Base-by-base conservation (phyloP, 2,888 invertebrate species). In the Thumatha senex region DNA sequence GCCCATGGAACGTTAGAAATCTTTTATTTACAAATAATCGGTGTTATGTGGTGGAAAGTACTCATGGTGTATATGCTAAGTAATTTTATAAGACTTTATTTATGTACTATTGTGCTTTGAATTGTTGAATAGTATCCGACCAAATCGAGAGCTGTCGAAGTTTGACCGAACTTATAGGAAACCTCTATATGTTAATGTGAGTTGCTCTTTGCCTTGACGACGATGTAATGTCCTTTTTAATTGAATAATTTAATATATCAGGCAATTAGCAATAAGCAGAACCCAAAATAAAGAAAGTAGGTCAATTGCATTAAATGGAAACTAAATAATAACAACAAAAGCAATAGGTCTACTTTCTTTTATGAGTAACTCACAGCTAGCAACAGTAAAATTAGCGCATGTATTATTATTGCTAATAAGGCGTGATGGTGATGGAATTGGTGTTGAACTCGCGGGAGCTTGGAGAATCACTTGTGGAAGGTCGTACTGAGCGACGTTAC, bases 401-500 rank as follows among this genome's bases (percentile, higher is more conserved):
- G 90, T 86, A 76, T 82, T 81, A 76, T 82, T 81, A 73, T 79
- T 86, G 79, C 86, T 86, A 88, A 87, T 86, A 85, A 81, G 84
- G 85, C 85, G 89, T 86, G 84, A 89, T 85, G 91, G 88, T 85
- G 90, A 89, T 87, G 87, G 84, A 69, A 82, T 86, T 83, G 86
- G 90, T 82, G 89, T 87, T 84, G 89, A 81, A 93, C 93, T 93
- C 86, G 93, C 93, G 92, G 94, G 94, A 92, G 94, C 94, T 94
- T 95, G 94, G 93, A 95, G 94, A 89, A 95, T 93, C 93, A 95
- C 94, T 93, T 94, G 94, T 91, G 95, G 95, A 82, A 93, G 94
- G 90, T 94, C 93, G 92, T 94, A 94, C 80, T 93, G 94, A 86
- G 88, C 84, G 82, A 84, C 86, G 84, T 81, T 89, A 93, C 92